These are phyloP conservation scores for Sprattus sprattus DNA, from an alignment of 2,113 vertebrate genomes.

Conservation along the genomic window DNA sequence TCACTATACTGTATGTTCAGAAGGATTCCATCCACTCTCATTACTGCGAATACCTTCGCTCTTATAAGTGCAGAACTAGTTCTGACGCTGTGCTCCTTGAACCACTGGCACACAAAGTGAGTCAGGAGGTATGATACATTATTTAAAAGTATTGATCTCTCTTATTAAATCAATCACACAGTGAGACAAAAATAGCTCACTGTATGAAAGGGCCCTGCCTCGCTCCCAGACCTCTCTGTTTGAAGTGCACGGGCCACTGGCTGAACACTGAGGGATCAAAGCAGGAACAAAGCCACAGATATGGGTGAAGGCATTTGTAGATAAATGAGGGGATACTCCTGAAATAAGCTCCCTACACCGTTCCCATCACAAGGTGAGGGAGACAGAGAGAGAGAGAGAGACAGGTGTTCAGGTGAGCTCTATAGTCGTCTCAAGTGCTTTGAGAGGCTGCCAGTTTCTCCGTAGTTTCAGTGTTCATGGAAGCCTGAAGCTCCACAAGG, in stretches of 20 bases:
- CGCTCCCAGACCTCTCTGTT: conserved; percentile 55
- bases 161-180: conserved; percentile 65
- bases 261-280: conserved; percentile 70
- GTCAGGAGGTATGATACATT: conserved; percentile 55
- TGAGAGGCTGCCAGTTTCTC: background rate
- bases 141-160: conserved; percentile 69
- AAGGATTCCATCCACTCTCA: conserved; percentile 46
- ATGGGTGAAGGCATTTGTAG: conserved; percentile 53
- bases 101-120: conserved; percentile 21
- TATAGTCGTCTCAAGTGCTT: background rate
- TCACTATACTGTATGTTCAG: conserved; percentile 46
- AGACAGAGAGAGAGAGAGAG: background rate
- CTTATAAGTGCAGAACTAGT: conserved; percentile 44
- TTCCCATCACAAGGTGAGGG: conserved; percentile 29
- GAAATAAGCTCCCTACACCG: conserved; percentile 47
- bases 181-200: conserved; percentile 48
- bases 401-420: background rate
- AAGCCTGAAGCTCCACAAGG: background rate
- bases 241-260: conserved; percentile 67
- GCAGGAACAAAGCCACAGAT: conserved; percentile 54
- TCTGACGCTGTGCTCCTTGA: conserved; percentile 43
- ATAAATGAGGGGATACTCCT: conserved; percentile 58
- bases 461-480: background rate
- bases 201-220: conserved; percentile 58
- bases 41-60: conserved; percentile 52